phyloP scores from a whole-genome alignment of 2,888 invertebrate genomes.

The Melinaea menophilus region DNA sequence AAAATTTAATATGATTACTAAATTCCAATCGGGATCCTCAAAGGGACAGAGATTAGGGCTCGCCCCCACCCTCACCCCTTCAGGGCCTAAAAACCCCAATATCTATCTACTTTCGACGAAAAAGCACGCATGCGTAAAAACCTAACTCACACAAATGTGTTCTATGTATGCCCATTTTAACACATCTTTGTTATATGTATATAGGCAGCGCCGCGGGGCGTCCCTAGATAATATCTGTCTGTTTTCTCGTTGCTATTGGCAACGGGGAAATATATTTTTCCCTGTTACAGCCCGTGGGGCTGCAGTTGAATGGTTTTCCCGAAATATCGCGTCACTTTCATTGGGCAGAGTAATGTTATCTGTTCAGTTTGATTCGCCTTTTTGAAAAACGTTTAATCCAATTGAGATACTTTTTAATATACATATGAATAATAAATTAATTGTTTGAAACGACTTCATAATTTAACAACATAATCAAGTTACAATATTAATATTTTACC shows the following conservation, averaged over 20 bases:
- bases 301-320: conserved; percentile 36
- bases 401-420: too few species aligned
- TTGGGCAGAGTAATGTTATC: conserved; percentile 7
- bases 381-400: too few species aligned
- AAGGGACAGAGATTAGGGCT: conserved; percentile 75
- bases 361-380: too few species aligned
- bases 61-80: conserved; percentile 48
- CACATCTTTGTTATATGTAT: conserved; percentile 42
- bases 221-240: conserved; percentile 62
- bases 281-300: conserved; percentile 37
- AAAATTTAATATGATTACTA: conserved; percentile 78
- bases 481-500: neutral
- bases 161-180: conserved; percentile 61
- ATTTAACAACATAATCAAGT: too few species aligned
- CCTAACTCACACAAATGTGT: conserved; percentile 61
- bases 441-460: too few species aligned
- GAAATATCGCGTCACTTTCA: conserved; percentile 26
- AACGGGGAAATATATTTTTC: conserved; percentile 67
- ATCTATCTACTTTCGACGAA: conserved; percentile 70
- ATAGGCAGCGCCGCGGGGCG: conserved; percentile 48
- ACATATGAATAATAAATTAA: too few species aligned
- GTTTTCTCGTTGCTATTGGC: conserved; percentile 66
- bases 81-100: conserved; percentile 72
- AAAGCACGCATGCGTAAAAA: conserved; percentile 76
- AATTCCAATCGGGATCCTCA: conserved; percentile 75